Conservation (phyloP, 2,797 vertebrate species). For the Phataginus tricuspis region DNA sequence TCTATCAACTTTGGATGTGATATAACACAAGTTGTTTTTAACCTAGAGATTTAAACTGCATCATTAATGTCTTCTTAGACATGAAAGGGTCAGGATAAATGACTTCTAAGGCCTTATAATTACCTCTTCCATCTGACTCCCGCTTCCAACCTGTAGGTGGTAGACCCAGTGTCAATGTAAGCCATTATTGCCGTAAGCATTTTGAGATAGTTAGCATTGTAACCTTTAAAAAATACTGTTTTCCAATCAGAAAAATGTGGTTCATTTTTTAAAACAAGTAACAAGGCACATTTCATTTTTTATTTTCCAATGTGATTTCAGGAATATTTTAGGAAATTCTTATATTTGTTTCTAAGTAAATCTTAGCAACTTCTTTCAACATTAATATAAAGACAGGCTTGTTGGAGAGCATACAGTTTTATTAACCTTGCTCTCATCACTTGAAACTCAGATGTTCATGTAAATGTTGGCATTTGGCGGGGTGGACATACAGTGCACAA, state of each 20-base stretch:
- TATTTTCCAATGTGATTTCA: not conserved
- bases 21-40: conserved; percentile 9
- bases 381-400: not conserved
- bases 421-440: not conserved
- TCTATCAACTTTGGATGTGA: not conserved
- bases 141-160: not conserved
- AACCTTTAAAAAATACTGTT: conserved; percentile 18
- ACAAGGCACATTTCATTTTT: not conserved
- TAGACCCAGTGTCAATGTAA: not conserved
- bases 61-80: conserved; percentile 41
- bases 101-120: not conserved
- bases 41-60: not conserved
- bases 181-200: not conserved
- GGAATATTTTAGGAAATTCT: not conserved
- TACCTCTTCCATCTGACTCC: not conserved
- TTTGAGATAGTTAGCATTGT: not conserved
- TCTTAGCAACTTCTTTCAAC: not conserved
- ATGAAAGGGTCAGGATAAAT: conserved; percentile 10
- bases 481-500: not conserved
- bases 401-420: not conserved
- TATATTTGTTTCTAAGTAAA: not conserved
- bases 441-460: not conserved
- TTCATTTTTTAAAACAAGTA: not conserved
- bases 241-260: not conserved
- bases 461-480: conserved; percentile 3